Conservation (phyloP, 2,888 invertebrate species). For the Apamea crenata region DNA sequence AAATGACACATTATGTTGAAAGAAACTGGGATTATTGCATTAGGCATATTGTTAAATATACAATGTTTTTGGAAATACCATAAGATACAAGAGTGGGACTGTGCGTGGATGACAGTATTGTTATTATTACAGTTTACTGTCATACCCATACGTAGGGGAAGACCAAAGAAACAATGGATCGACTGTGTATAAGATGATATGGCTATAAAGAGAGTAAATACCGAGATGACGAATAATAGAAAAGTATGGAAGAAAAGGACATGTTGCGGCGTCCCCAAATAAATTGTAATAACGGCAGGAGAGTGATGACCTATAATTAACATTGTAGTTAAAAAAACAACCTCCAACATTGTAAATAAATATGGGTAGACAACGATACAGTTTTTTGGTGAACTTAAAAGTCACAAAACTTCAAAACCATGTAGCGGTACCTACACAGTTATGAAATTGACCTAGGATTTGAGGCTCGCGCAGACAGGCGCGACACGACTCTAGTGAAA, state of each 20-base stretch:
- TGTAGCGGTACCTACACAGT: no score
- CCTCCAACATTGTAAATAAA: not conserved
- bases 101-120: not conserved
- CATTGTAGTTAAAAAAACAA: not conserved
- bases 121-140: not conserved
- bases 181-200: not conserved
- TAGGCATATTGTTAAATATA: slow-evolving; percentile 1
- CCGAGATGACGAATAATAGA: not conserved
- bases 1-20: not conserved
- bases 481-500: no score
- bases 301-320: not conserved
- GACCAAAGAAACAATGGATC: not conserved
- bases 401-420: not conserved
- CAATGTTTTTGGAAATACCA: slow-evolving; percentile 21
- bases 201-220: not conserved
- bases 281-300: not conserved
- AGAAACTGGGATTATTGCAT: not conserved
- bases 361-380: not conserved
- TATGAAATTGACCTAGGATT: not conserved
- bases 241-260: not conserved
- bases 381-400: not conserved
- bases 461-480: not conserved
- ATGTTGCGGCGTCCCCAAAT: not conserved
- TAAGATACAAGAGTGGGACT: not conserved
- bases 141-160: not conserved